A percentile compares a stretch with the other conserved stretches of the same genome.
These are phyloP conservation scores for Hermetia illucens DNA, from an alignment of 1,140 invertebrate genomes.

Conservation along the genomic window DNA sequence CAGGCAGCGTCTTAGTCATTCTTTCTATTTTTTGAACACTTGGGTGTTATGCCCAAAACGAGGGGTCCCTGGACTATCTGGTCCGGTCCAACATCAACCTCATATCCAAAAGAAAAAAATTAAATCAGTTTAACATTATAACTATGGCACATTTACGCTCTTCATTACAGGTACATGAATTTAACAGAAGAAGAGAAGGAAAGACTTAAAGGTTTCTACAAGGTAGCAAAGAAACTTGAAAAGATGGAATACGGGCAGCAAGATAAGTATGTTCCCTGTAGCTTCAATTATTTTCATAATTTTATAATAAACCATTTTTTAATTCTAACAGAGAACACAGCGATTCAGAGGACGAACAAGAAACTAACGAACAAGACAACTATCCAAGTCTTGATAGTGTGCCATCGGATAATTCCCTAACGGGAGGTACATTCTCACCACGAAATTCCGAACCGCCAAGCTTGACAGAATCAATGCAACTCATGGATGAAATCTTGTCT, in stretches of 20 bases:
- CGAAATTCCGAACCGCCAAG: slow-evolving; percentile 67
- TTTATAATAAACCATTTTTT: slow-evolving; percentile 12
- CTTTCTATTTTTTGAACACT: no score
- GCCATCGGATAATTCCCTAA: slow-evolving; percentile 50
- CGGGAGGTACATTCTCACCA: slow-evolving; percentile 50
- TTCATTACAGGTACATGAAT: slow-evolving; percentile 56
- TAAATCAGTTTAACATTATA: no score
- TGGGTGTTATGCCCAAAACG: no score
- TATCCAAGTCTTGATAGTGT: slow-evolving; percentile 64
- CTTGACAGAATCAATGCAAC: slow-evolving; percentile 79
- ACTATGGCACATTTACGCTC: neutral
- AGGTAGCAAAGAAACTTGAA: slow-evolving; percentile 85
- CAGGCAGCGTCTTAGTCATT: no score
- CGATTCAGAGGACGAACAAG: slow-evolving; percentile 50
- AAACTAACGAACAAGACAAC: slow-evolving; percentile 50
- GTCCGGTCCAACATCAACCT: no score
- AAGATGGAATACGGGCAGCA: slow-evolving; percentile 61
- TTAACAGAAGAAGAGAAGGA: slow-evolving; percentile 88
- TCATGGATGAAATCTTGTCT: slow-evolving; percentile 74
- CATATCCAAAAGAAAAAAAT: no score
- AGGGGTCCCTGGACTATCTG: no score
- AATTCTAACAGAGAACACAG: slow-evolving; percentile 37
- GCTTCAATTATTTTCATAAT: neutral
- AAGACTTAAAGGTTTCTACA: slow-evolving; percentile 79
- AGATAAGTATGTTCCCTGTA: slow-evolving; percentile 34